A percentile compares a stretch with the other conserved stretches of the same genome.
These are phyloP conservation scores for Hybos culiciformis DNA, from an alignment of 2,888 invertebrate species.

Conservation along the genomic window DNA sequence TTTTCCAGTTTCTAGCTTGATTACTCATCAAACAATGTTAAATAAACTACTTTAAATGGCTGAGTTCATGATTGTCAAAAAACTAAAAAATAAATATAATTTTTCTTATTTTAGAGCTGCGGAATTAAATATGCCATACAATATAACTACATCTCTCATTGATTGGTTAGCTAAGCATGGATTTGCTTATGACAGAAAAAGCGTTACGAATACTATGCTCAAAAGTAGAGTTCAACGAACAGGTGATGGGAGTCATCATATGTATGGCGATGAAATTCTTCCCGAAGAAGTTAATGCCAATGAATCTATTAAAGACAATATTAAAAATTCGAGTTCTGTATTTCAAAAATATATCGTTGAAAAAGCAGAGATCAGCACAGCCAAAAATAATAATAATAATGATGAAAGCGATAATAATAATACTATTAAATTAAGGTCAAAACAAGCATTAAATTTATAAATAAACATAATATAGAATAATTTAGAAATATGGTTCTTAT, in stretches of 20 bases:
- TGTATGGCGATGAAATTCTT: slow-evolving; percentile 30
- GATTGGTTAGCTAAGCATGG: slow-evolving; percentile 48
- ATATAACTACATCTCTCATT: slow-evolving; percentile 49
- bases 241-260: slow-evolving; percentile 51
- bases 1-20: too few species aligned
- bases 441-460: too few species aligned
- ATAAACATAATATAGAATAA: too few species aligned
- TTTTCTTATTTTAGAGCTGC: too few species aligned
- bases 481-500: too few species aligned
- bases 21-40: too few species aligned
- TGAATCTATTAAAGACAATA: neutral
- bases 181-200: slow-evolving; percentile 37
- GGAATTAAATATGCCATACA: slow-evolving; percentile 49
- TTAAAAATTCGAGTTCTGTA: neutral
- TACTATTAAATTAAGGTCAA: neutral
- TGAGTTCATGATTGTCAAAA: too few species aligned
- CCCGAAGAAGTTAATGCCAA: neutral
- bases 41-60: too few species aligned
- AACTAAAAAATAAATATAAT: too few species aligned
- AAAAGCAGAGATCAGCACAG: too few species aligned
- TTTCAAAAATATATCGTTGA: too few species aligned
- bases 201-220: slow-evolving; percentile 28
- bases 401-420: neutral
- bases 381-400: neutral
- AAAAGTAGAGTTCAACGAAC: slow-evolving; percentile 43